Evolutionary conservation across 2,888 invertebrate genomes (phyloP).

Genomic region (Brassicogethes aeneus): DNA sequence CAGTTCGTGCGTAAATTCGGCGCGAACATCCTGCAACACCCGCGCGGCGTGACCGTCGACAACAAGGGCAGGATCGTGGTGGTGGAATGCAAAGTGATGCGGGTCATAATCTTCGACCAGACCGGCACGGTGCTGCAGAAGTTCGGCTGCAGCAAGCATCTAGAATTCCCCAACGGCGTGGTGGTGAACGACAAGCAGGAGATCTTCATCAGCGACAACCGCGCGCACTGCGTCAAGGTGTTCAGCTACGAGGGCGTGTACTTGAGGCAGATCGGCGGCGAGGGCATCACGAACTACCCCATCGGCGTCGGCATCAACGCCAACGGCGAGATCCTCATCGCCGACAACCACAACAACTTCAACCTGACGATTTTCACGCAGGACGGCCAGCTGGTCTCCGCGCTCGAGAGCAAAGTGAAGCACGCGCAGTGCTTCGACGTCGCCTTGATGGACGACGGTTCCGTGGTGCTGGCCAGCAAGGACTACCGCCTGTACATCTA

Average conservation of each 20-base stretch:
- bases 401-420: conserved; percentile 98
- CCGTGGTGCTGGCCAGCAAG: conserved; percentile 97
- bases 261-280: conserved; percentile 95
- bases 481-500: conserved; percentile 99
- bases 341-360: conserved; percentile 99
- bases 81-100: conserved; percentile 98
- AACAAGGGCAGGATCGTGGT: conserved; percentile 97
- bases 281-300: conserved; percentile 98
- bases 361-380: conserved; percentile 98
- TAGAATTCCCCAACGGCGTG: conserved; percentile 99
- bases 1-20: conserved; percentile 99
- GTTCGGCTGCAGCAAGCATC: conserved; percentile 95
- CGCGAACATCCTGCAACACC: conserved; percentile 97
- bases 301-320: conserved; percentile 98
- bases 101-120: conserved; percentile 98
- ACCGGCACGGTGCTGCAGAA: conserved; percentile 94
- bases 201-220: conserved; percentile 99
- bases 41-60: conserved; percentile 97
- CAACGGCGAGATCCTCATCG: conserved; percentile 93
- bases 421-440: conserved; percentile 99
- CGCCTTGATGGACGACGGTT: conserved; percentile 97
- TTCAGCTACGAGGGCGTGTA: conserved; percentile 97
- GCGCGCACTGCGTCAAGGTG: conserved; percentile 98
- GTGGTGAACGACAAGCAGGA: conserved; percentile 99
- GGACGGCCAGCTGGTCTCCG: conserved; percentile 94